A percentile compares a stretch with the other conserved stretches of the same genome.
These are phyloP conservation scores for Acrocephalus kingi DNA, from an alignment of 2,113 vertebrate genomes.

Conservation along the genomic window DNA sequence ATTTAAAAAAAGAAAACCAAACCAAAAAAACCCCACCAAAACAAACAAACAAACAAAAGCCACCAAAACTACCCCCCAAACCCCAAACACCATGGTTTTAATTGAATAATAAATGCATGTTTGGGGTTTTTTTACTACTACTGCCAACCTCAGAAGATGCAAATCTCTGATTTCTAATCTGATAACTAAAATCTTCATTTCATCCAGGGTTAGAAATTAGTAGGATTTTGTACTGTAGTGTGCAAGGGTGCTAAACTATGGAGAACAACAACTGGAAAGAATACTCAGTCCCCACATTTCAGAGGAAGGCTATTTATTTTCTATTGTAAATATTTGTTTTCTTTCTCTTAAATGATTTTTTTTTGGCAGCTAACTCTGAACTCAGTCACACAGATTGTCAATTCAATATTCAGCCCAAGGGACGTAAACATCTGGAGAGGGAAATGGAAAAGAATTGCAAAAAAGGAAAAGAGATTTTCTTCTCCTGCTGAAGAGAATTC, in stretches of 20 bases:
- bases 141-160: fast-evolving
- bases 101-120: not conserved
- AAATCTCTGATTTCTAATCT: not conserved
- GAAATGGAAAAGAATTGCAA: not conserved
- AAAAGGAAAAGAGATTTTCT: not conserved
- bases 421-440: not conserved
- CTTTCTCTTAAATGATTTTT: not conserved
- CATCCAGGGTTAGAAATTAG: not conserved
- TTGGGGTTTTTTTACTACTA: not conserved
- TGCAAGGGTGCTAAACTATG: not conserved
- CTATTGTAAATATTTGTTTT: not conserved
- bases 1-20: not conserved
- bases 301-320: not conserved
- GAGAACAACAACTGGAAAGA: not conserved
- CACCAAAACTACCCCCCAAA: too few species aligned
- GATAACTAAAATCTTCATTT: not conserved
- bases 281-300: not conserved
- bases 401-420: not conserved
- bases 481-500: not conserved
- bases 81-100: not conserved
- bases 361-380: fast-evolving
- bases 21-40: too few species aligned
- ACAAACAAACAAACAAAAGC: not conserved
- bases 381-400: not conserved
- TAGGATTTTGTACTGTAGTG: not conserved